Base-by-base conservation (phyloP, 2,113 vertebrate genomes). In the Zosterops lateralis region DNA sequence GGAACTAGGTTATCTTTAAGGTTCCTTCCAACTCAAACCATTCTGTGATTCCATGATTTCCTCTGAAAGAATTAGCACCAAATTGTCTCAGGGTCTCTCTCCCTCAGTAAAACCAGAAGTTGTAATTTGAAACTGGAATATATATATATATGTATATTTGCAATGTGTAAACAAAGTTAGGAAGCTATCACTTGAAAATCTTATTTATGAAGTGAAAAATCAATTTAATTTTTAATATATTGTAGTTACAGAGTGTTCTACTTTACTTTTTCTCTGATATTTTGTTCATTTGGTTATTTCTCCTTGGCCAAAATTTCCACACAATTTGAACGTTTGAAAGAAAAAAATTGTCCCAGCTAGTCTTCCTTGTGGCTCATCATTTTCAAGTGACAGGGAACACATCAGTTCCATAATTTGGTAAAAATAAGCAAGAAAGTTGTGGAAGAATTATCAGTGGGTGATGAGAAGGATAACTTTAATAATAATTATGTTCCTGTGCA, bases 241-340 rank as follows among this genome's bases (percentile, higher is more conserved):
- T 56, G 7, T 54, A 40, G 16, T 80, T 84, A 53, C 29, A 76
- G 21, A 54, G 9, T 64, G 14, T 44, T 82, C 53, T 32, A 44
- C 62, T 56, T 57, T 42, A 44, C 34, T 67, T 62, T 47, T 89
- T 9, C 38, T 62, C 25, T 74, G 64, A 58, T 28, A 71, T 89
- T 90, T 88, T 88, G 42, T 78, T 85, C 47, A 7, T 62, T 32
- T 62, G 13, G 36, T 93, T 73, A 45, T 71, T 90, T 92, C 71
- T 86, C 14, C 68, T 58, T 62, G 64, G 32, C 72, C 80, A 62
- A 78, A 87, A 84, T 94, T 94, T 94, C 87, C 74, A 91, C 70
- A 38, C 28, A 60, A 57, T 89, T 95, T 48, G 67, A 87, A 45
- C 68, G 36, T 84, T 61, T 81, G 45, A 74, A 87, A 68, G 77